phyloP scores from a whole-genome alignment of 2,797 vertebrate species.

The Phrynocephalus vlangalii region DNA sequence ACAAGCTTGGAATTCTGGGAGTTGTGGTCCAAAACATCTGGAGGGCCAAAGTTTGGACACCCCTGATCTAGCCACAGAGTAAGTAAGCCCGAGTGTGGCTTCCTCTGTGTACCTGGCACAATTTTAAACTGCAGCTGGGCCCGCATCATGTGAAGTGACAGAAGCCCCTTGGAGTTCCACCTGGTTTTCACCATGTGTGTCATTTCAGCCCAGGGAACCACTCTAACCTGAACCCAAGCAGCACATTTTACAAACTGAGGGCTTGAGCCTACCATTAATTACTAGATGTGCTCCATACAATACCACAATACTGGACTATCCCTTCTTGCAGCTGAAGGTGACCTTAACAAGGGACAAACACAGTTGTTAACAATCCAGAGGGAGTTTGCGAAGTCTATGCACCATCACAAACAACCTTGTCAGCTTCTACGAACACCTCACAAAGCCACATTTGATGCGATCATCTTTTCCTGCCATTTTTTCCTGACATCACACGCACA shows the following conservation, averaged over 20 bases:
- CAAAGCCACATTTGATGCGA: conserved; percentile 33
- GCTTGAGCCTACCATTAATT: conserved; percentile 42
- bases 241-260: not conserved
- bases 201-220: too few relatives aligned
- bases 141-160: too few relatives aligned
- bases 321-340: conserved; percentile 63
- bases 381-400: conserved; percentile 58
- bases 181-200: too few relatives aligned
- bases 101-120: too few relatives aligned
- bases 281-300: conserved; percentile 52
- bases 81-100: too few relatives aligned
- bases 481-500: conserved; percentile 25
- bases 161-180: too few relatives aligned
- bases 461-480: conserved; percentile 24
- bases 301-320: conserved; percentile 64
- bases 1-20: too few relatives aligned
- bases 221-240: too few relatives aligned
- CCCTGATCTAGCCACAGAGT: too few relatives aligned
- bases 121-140: too few relatives aligned
- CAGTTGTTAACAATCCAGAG: conserved; percentile 48
- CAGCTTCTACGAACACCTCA: conserved; percentile 39
- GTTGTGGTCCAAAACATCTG: too few relatives aligned
- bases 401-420: conserved; percentile 53
- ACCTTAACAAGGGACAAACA: conserved; percentile 59
- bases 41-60: too few relatives aligned